These are phyloP conservation scores for Liodrosophila aerea DNA, from an alignment of 2,888 invertebrate genomes.

Conservation along the genomic window DNA sequence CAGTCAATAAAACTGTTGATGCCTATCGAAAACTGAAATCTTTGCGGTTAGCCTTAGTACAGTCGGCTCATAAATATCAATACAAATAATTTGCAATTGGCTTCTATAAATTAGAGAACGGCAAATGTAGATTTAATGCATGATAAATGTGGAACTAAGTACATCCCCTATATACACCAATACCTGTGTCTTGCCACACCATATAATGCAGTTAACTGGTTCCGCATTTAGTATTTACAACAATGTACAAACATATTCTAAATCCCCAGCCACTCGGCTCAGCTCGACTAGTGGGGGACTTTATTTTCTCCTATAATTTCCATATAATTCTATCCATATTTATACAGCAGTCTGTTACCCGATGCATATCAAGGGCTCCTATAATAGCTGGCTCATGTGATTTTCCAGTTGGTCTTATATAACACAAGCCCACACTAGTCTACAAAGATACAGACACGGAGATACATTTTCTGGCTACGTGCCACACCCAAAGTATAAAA, in stretches of 20 bases:
- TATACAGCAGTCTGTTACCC: conserved; percentile 4
- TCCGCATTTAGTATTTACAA: conserved; percentile 6
- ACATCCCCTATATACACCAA: conserved; percentile 1
- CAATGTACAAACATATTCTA: no score
- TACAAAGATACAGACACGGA: conserved; percentile 4
- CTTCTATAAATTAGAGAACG: conserved; percentile 20
- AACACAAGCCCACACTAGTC: conserved; percentile 21
- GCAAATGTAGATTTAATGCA: conserved; percentile 23
- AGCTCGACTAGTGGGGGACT: no score
- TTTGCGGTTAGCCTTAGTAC: conserved; percentile 15
- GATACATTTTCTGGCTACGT: neutral
- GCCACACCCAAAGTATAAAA: conserved; percentile 1
- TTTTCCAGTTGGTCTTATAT: conserved; percentile 3
- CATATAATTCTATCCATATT: neutral
- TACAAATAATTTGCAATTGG: conserved; percentile 9
- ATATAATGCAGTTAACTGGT: conserved; percentile 11
- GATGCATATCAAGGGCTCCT: conserved; percentile 29
- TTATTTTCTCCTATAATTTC: neutral
- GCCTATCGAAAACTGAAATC: conserved; percentile 9
- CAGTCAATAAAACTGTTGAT: conserved; percentile 16
- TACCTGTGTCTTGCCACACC: neutral
- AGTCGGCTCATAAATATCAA: conserved; percentile 26
- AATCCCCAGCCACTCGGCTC: no score
- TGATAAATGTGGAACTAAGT: conserved; percentile 10
- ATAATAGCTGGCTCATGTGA: neutral